A percentile compares a stretch with the other conserved stretches of the same genome.
Evolutionary conservation across 2,888 invertebrate species (phyloP).

Genomic region (Stegophylla sp.): DNA sequence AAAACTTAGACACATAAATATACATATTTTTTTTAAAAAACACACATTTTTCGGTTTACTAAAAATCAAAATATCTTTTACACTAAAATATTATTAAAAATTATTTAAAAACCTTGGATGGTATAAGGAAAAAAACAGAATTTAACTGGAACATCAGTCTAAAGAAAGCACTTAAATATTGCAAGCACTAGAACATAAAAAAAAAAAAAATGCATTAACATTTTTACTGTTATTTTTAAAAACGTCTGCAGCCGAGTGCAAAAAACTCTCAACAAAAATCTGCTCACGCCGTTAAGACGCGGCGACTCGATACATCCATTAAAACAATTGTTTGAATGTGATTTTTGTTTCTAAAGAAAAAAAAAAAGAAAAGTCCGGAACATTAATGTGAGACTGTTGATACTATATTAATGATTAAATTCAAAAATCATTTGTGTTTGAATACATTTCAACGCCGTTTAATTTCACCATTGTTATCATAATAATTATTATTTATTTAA

Average conservation of each 20-base stretch:
- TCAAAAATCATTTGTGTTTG: too few relatives aligned
- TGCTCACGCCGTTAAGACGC: neutral
- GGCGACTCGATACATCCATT: neutral
- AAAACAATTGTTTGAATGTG: conserved; percentile 3
- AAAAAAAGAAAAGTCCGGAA: too few relatives aligned
- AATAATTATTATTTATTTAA: neutral
- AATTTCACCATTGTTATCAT: neutral
- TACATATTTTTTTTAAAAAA: neutral
- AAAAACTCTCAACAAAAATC: neutral
- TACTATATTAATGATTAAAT: too few relatives aligned
- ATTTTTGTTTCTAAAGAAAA: neutral
- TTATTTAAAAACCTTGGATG: too few relatives aligned
- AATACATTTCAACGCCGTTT: too few relatives aligned
- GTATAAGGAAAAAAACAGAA: neutral
- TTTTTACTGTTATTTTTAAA: conserved; percentile 20
- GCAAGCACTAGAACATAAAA: neutral
- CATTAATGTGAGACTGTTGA: too few relatives aligned
- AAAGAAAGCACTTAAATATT: neutral
- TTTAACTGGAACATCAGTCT: neutral
- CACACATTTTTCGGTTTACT: neutral
- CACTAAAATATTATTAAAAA: neutral
- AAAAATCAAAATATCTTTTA: neutral
- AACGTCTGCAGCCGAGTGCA: neutral
- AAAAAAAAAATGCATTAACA: conserved; percentile 4
- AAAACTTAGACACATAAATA: too few relatives aligned